Percentiles rank a stretch among this genome's conserved stretches.
These are phyloP conservation scores for Penaeus japonicus DNA, from an alignment of 1,140 invertebrate species.

Conservation along the genomic window DNA sequence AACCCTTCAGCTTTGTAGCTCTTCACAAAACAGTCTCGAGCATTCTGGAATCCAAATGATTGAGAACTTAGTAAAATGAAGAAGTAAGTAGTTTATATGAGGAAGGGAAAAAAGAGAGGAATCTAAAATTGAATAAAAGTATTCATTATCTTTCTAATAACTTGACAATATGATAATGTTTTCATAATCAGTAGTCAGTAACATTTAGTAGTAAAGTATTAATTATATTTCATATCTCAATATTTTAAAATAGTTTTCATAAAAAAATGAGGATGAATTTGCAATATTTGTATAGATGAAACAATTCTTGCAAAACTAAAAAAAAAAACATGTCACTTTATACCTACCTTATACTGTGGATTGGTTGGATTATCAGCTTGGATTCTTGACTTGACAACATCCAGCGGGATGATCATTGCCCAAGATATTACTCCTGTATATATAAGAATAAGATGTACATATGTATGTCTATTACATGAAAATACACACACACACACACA, in stretches of 20 bases:
- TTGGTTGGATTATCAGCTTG: constrained; percentile 72
- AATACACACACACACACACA: too few relatives aligned
- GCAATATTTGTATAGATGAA: neutral
- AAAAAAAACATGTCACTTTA: constrained; percentile 19
- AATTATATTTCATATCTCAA: too few relatives aligned
- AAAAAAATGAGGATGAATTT: neutral
- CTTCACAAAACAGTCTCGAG: constrained; percentile 65
- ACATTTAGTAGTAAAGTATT: too few relatives aligned
- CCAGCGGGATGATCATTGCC: constrained; percentile 75
- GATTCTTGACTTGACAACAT: constrained; percentile 79
- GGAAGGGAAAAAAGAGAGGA: too few relatives aligned
- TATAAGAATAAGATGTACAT: constrained; percentile 26
- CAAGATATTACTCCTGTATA: constrained; percentile 73
- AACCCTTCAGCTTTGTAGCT: constrained; percentile 68
- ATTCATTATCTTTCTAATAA: too few relatives aligned
- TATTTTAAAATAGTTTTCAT: neutral
- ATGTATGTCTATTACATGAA: too few relatives aligned
- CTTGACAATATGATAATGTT: too few relatives aligned
- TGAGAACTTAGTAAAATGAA: too few relatives aligned
- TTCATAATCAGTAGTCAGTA: too few relatives aligned
- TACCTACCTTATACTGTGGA: constrained; percentile 67
- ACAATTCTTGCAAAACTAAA: neutral
- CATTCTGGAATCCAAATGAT: neutral
- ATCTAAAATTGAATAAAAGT: too few relatives aligned
- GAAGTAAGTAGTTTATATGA: too few relatives aligned